Conservation (phyloP, 2,888 invertebrate genomes). For the Platerodrilus igneus region DNA sequence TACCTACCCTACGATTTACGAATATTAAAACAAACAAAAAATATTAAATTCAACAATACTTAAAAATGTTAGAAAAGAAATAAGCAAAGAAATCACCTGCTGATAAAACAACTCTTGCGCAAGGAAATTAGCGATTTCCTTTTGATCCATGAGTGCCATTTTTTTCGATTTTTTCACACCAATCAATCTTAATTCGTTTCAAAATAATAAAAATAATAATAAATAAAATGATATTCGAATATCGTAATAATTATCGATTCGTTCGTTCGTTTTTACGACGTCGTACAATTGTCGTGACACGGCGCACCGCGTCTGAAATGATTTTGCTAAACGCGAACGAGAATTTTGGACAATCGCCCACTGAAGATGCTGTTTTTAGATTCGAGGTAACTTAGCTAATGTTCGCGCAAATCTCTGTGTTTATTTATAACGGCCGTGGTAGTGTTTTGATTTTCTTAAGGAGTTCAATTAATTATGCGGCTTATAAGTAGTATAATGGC, state of each 20-base stretch:
- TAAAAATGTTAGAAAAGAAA: no score
- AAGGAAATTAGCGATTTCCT: conserved; percentile 79
- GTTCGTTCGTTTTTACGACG: conserved; percentile 43
- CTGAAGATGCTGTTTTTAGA: conserved; percentile 43
- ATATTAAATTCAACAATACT: no score
- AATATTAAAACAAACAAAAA: no score
- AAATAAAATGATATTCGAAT: conserved; percentile 32
- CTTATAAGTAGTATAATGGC: no score
- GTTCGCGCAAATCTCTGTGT: conserved; percentile 35
- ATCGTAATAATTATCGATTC: conserved; percentile 29
- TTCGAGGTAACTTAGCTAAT: conserved; percentile 41
- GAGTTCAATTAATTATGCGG: no score
- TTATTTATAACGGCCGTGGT: conserved; percentile 30
- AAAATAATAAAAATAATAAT: conserved; percentile 20
- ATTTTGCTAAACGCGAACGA: conserved; percentile 43
- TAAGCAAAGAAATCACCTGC: no score
- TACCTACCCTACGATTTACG: no score
- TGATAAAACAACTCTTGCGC: conserved; percentile 84
- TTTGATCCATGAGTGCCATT: conserved; percentile 64
- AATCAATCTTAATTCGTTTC: conserved; percentile 14
- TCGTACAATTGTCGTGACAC: conserved; percentile 38
- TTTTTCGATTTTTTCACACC: conserved; percentile 18
- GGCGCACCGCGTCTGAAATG: conserved; percentile 43
- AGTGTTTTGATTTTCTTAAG: conserved; percentile 23
- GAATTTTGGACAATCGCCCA: conserved; percentile 47